Evolutionary conservation across 2,888 invertebrate species (phyloP).

Genomic region (Miltochrista miniata): DNA sequence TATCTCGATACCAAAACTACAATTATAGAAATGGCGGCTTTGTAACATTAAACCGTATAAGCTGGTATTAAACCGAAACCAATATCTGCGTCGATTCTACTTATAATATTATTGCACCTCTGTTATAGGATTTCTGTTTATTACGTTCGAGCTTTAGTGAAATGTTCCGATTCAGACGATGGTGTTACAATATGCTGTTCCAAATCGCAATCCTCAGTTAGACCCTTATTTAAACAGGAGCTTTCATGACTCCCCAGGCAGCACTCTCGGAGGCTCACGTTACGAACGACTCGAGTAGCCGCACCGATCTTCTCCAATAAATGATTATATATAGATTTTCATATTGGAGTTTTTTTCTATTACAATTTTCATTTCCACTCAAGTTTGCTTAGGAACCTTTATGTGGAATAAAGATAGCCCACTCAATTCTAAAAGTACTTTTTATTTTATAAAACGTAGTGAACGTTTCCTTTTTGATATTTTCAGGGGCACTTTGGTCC

Average conservation of each 20-base stretch:
- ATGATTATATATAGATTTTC: conserved; percentile 38
- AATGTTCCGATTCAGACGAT: conserved; percentile 32
- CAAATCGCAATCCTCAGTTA: conserved; percentile 33
- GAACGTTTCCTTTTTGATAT: no score
- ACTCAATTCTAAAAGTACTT: not conserved
- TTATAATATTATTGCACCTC: conserved; percentile 16
- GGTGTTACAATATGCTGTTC: conserved; percentile 35
- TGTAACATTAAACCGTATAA: conserved; percentile 4
- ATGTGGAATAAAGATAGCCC: not conserved
- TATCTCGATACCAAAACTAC: conserved; percentile 33
- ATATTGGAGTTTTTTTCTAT: conserved; percentile 37
- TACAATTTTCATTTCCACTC: conserved; percentile 16
- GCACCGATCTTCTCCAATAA: conserved; percentile 36
- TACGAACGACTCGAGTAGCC: conserved; percentile 47
- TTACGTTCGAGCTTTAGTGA: conserved; percentile 23
- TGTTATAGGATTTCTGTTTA: conserved; percentile 16
- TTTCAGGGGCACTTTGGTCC: no score
- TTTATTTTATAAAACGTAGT: not conserved
- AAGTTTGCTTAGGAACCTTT: conserved; percentile 8
- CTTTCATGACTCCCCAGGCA: conserved; percentile 47
- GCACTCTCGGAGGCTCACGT: conserved; percentile 45
- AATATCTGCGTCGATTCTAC: not conserved
- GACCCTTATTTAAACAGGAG: conserved; percentile 46
- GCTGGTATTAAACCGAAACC: not conserved
- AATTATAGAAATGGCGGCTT: conserved; percentile 15